Evolutionary conservation across 2,797 vertebrate species (phyloP), one percentile per base, ranked within the genome.

Genomic region (Amazona finschi): DNA sequence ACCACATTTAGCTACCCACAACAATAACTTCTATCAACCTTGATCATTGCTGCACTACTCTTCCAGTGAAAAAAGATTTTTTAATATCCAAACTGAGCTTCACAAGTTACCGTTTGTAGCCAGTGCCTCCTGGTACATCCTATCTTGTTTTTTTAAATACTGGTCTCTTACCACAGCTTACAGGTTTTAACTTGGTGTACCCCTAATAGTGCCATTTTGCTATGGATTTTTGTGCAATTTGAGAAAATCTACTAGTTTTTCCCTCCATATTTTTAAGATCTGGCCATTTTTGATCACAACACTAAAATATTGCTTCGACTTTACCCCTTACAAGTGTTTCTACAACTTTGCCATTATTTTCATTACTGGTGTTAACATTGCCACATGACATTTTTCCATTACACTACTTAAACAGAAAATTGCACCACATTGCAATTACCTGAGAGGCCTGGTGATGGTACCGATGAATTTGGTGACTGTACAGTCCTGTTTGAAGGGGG

Each of bases 381-480:
- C 20, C 57, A 75, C 21, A 18, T 28, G 25, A 43, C 15, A 64
- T 67, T 95, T 83, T 91, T 53, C 33, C 47, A 33, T 31, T 74
- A 55, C 12, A 65, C 6, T 43, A 85, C 22, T 55, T 76, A 6
- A 85, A 74, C 9, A 71, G 65, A 67, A 69, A 84, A 90, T 6
- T 49, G 43, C 25, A 64, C 11, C 19, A 28, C 18, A 21, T 19
- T 76, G 61, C 12, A 70, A 19, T 72, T 97, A 98, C 98, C 98
- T 70, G 97, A 92, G 58, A 98, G 97, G 49, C 98, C 98, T 36
- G 98, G 98, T 43, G 98, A 98, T 19, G 98, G 98, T 69, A 98
- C 98, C 0, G 98, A 98, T 64, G 98, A 98, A 85, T 98, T 98
- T 52, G 98, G 98, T 38, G 98, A 98, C 78, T 98, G 98, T 39